Evolutionary conservation across 2,797 vertebrate genomes (phyloP).

Genomic region (Onychomys leucogaster): DNA sequence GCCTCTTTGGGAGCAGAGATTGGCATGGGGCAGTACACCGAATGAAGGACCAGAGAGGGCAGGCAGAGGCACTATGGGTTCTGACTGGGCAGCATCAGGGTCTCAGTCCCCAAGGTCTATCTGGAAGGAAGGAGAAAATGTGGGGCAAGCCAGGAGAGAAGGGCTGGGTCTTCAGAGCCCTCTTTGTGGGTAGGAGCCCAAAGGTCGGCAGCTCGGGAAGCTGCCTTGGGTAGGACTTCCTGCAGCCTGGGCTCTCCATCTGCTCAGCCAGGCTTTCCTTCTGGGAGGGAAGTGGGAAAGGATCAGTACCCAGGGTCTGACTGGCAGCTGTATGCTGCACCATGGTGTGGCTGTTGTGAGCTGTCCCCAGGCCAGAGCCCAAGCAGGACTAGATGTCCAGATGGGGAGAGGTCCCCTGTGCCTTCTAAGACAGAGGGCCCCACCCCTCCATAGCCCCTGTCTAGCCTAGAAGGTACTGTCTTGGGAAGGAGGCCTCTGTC

Average conservation of each 20-base stretch:
- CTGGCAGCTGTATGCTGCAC: neutral
- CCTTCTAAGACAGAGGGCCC: neutral
- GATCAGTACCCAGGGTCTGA: neutral
- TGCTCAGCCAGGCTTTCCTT: neutral
- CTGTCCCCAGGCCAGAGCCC: neutral
- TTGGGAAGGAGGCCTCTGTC: neutral
- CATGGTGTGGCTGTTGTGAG: neutral
- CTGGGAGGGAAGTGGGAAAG: neutral
- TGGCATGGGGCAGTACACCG: neutral
- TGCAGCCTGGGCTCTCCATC: neutral
- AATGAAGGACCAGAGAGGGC: neutral
- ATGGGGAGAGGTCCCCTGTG: neutral
- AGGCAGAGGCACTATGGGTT: neutral
- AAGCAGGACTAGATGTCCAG: neutral
- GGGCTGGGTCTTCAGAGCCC: neutral
- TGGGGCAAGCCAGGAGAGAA: rapidly evolving
- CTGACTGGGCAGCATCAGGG: rapidly evolving
- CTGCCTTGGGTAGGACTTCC: neutral
- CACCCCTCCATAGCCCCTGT: neutral
- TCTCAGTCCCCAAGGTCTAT: too few relatives aligned
- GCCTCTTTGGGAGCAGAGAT: neutral
- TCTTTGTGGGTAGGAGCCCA: neutral
- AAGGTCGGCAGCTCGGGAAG: neutral
- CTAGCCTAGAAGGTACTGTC: neutral
- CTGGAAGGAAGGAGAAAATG: neutral